These are phyloP conservation scores for Drosophila pseudoobscura DNA, from an alignment of 1,140 invertebrate species.

Conservation along the genomic window DNA sequence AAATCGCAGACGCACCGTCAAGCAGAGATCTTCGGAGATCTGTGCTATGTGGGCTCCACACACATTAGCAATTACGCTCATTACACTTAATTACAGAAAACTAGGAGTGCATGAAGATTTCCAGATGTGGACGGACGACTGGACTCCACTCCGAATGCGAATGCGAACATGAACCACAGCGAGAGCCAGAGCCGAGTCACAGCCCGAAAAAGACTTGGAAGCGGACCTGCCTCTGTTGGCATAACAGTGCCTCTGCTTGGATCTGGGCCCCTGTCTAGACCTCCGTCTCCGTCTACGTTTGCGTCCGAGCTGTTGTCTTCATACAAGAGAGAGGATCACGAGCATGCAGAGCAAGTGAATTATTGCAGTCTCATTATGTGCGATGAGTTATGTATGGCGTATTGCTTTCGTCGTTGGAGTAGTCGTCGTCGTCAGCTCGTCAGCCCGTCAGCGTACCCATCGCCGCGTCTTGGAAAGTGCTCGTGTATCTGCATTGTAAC, in stretches of 20 bases:
- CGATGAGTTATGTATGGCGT: constrained; percentile 83
- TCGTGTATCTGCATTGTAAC: constrained; percentile 76
- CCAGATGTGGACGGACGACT: constrained; percentile 59
- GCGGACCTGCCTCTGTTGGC: constrained; percentile 39
- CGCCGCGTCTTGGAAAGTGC: constrained; percentile 57
- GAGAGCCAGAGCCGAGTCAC: constrained; percentile 1
- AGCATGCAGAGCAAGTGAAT: constrained; percentile 82
- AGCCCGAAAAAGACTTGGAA: constrained; percentile 8
- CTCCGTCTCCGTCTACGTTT: constrained; percentile 4
- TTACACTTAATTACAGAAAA: constrained; percentile 83
- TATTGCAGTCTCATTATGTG: constrained; percentile 83
- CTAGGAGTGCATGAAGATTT: constrained; percentile 82
- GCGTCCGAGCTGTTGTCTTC: constrained; percentile 52
- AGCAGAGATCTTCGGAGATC: constrained; percentile 23
- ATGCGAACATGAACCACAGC: constrained; percentile 30
- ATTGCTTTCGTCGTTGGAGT: constrained; percentile 72
- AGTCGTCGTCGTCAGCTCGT: constrained; percentile 63
- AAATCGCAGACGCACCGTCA: constrained; percentile 48
- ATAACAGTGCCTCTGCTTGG: constrained; percentile 36
- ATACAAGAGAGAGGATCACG: constrained; percentile 55
- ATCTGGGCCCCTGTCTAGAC: constrained; percentile 7
- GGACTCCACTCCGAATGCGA: constrained; percentile 25
- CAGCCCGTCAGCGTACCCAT: constrained; percentile 28
- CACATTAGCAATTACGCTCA: constrained; percentile 83
- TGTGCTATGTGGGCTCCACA: constrained; percentile 54